Evolutionary conservation across 2,797 vertebrate species (phyloP).

Genomic region (Bovichtus variegatus): DNA sequence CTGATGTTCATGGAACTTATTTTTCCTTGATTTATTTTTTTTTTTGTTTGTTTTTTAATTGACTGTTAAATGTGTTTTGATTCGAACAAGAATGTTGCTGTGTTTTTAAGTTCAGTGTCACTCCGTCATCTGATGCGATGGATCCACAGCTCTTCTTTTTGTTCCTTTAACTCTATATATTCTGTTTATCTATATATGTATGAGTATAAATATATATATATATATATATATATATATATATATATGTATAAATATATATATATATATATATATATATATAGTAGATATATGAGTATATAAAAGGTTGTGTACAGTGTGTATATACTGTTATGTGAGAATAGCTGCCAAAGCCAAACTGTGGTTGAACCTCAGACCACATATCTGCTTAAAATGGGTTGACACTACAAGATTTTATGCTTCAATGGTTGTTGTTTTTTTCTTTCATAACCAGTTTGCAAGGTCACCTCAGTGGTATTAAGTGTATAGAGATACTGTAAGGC

Average conservation of each 20-base stretch:
- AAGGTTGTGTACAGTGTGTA: conserved; percentile 78
- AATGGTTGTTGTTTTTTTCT: background rate
- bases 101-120: conserved; percentile 55
- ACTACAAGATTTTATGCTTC: conserved; percentile 57
- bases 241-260: conserved; percentile 70
- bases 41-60: conserved; percentile 19
- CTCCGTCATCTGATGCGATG: conserved; percentile 42
- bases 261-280: conserved; percentile 68
- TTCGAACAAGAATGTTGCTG: conserved; percentile 67
- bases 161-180: conserved; percentile 56
- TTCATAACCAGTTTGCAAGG: conserved; percentile 28
- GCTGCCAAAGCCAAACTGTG: conserved; percentile 81
- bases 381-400: conserved; percentile 48
- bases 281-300: conserved; percentile 64
- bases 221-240: conserved; percentile 61
- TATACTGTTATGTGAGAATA: conserved; percentile 79
- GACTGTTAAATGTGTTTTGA: conserved; percentile 66
- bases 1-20: conserved; percentile 59
- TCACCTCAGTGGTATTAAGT: background rate
- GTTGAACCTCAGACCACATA: conserved; percentile 56
- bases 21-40: conserved; percentile 6
- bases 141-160: conserved; percentile 65
- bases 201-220: conserved; percentile 64
- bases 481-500: background rate
- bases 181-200: conserved; percentile 66